phyloP scores from a whole-genome alignment of 2,888 invertebrate genomes.

The Tortrix viridana region DNA sequence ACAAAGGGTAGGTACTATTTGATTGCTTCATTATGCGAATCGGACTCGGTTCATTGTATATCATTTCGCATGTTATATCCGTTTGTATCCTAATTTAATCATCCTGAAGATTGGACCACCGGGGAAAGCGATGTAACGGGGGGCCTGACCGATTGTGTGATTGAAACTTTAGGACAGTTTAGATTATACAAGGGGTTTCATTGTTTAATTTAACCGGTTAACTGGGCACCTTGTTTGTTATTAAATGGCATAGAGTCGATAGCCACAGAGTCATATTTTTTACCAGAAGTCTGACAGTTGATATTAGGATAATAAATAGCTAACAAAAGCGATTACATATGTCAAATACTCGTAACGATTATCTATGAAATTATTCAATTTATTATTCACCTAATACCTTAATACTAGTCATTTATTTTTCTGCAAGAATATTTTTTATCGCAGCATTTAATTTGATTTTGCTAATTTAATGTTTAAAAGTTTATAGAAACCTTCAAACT shows the following conservation, averaged over 20 bases:
- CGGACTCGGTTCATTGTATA: constrained; percentile 77
- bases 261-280: neutral
- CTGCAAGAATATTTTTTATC: no score
- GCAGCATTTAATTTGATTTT: no score
- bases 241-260: neutral
- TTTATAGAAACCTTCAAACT: neutral
- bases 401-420: no score
- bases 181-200: constrained; percentile 38
- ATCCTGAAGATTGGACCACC: constrained; percentile 83
- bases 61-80: constrained; percentile 81
- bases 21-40: constrained; percentile 82
- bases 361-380: no score
- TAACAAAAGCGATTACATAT: no score
- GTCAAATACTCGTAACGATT: no score
- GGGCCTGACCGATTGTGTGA: constrained; percentile 65
- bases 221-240: no score
- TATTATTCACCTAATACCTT: no score
- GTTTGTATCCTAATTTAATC: constrained; percentile 82
- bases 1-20: constrained; percentile 73
- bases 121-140: constrained; percentile 69
- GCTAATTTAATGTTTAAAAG: no score
- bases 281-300: no score
- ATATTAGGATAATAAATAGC: no score
- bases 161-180: constrained; percentile 69
- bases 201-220: neutral